Conservation (phyloP, 2,888 invertebrate genomes). For the Agrochola litura region DNA sequence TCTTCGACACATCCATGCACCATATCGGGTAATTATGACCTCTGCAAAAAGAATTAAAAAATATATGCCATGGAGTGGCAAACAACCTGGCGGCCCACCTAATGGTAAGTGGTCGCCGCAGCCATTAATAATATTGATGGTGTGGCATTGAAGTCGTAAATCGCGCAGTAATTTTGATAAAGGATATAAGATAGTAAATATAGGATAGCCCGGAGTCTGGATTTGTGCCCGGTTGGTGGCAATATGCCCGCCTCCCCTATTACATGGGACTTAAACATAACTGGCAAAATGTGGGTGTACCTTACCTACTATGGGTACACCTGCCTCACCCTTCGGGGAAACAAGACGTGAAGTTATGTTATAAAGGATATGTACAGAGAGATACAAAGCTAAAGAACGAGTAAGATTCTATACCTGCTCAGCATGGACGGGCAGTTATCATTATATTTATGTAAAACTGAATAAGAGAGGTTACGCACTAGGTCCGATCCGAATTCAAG, state of each 20-base stretch:
- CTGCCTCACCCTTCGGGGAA: too few species aligned
- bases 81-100: background rate
- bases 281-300: too few species aligned
- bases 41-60: slow-evolving; percentile 75
- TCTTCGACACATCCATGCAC: slow-evolving; percentile 94
- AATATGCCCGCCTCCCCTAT: too few species aligned
- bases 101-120: background rate
- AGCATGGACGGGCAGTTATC: background rate
- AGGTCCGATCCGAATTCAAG: too few species aligned
- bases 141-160: background rate
- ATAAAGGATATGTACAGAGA: background rate
- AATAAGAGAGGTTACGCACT: too few species aligned
- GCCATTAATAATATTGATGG: background rate
- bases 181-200: background rate
- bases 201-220: too few species aligned
- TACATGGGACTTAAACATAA: too few species aligned
- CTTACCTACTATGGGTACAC: too few species aligned
- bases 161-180: background rate
- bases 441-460: background rate
- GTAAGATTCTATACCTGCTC: background rate
- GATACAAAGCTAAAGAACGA: background rate
- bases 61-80: background rate
- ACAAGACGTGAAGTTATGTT: too few species aligned
- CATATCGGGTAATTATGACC: slow-evolving; percentile 98
- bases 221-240: too few species aligned